Base-by-base conservation (phyloP, 2,888 invertebrate species). In the Strigamia crassipes region DNA sequence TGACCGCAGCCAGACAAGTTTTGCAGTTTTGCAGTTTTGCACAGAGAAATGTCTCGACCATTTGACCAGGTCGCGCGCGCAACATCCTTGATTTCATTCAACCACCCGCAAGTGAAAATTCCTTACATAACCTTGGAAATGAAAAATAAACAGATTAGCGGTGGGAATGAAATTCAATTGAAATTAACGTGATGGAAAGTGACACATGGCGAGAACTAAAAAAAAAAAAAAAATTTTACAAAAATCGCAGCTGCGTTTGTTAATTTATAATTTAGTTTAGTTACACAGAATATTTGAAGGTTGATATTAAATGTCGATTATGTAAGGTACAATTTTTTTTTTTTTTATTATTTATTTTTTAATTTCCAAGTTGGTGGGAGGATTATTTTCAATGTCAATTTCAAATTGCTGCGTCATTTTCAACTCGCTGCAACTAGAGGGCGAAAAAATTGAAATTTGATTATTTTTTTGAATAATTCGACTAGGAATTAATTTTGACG, bases 1-100 rank as follows among this genome's bases (percentile, higher is more conserved):
- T 73, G 73, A 73, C 73, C 73, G 73, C 73, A 27, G 2, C 15
- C 15, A 73, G 73, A 73, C 73, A n/a, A 73, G 73, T 73, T 73
- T 56, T 46, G 4, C 0, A 18, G 18, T 15, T 56, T 61, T 21
- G 21, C 5, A 5, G n/a, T n/a, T n/a, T n/a, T n/a, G 27, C 12
- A 12, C 1, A 31, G 23, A 31, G 73, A 31, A 73, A 73, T 27
- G 23, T 27, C 23, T 27, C 66, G 73, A 31, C 73, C 73, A 31
- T 73, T 73, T 73, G 73, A 73, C 73, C 73, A 31, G 56, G 21
- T 27, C 23, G 27, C 73, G 13, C 31, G 13, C 73, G 27, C 12
- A 27, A 27, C 27, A 27, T 27, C 27, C 27, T 2, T 27, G 27
- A 27, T 27, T 27, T 27, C 1, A 27, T 27, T 0, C 56, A 15